Base-by-base conservation (phyloP, 2,888 invertebrate genomes). In the Drosophila formosana region DNA sequence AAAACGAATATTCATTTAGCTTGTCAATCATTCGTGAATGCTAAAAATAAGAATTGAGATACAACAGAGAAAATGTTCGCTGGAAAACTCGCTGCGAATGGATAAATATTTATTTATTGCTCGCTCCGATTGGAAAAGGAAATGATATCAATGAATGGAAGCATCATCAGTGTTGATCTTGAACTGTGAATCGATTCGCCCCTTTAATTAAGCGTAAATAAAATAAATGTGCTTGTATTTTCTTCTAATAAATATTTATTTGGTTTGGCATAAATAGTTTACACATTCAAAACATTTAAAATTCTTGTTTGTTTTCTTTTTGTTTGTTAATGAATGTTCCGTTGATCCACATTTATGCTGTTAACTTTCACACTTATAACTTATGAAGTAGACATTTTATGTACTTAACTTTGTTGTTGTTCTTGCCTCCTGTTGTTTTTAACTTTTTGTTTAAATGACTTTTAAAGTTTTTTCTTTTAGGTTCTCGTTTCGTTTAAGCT, bases 241-340 rank as follows among this genome's bases (percentile, higher is more conserved):
- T 9, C 43, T 66, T 62, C 68, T 66, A 84, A 72, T 72, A 66
- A 78, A 78, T 78, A 78, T 84, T 85, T 84, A 78, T 80, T 56
- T 78, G 56, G 62, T 41, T 67, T 81, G 72, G 75, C 82, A 86
- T 70, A 79, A 88, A 66, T 81, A 74, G 69, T 84, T 85, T 80
- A 72, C 83, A 75, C 74, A 80, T 75, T 78, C 76, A 89, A 89
- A 82, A 89, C 86, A 87, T 73, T 83, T 75, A 86, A 89, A 83
- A 83, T 85, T 74, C 86, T 61, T 46, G 39, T 57, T 39, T 53
- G 41, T 64, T 58, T 58, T 61, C 63, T 8, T 62, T 32, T 39
- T 58, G 7, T 25, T 53, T 68, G 43, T 61, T 62, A 34, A 39
- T 56, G 50, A 65, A 62, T 75, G 61, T 65, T 75, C 55, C 55